These are phyloP conservation scores for Cavia aperea DNA, from an alignment of 2,113 vertebrate genomes.

Conservation along the genomic window DNA sequence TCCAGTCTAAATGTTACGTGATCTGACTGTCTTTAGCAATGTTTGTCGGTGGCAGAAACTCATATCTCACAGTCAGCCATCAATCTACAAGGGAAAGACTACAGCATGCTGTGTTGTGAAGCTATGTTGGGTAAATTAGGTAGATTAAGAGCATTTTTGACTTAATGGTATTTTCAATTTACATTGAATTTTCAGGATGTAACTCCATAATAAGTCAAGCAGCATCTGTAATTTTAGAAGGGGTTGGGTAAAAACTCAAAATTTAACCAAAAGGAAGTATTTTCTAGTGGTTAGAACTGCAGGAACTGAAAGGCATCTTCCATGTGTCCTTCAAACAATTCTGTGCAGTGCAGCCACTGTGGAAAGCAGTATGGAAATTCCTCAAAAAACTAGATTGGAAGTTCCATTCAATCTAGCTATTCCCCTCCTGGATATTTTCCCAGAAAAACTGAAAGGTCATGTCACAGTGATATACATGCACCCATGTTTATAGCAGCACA, in stretches of 20 bases:
- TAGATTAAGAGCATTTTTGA: background rate
- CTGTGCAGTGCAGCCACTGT: no score
- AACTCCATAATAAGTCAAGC: background rate
- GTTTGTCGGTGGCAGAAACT: background rate
- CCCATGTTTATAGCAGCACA: no score
- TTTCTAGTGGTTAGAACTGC: background rate
- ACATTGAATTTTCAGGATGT: background rate
- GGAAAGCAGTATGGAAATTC: no score
- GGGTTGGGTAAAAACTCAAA: background rate
- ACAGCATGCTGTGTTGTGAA: background rate
- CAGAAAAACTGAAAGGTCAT: no score
- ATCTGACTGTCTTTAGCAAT: no score
- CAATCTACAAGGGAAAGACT: background rate
- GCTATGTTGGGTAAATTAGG: background rate
- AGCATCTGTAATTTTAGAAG: background rate
- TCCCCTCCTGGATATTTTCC: no score
- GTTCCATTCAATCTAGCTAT: no score
- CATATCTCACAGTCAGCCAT: background rate
- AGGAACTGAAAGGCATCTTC: background rate
- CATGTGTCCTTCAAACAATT: no score
- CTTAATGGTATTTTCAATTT: background rate
- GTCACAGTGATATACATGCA: no score
- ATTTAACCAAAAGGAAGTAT: background rate
- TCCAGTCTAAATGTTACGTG: background rate
- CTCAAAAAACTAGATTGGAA: no score